Evolutionary conservation across 1,140 invertebrate species (phyloP), one percentile per base, ranked within the genome.

Genomic region (Eciton burchellii): DNA sequence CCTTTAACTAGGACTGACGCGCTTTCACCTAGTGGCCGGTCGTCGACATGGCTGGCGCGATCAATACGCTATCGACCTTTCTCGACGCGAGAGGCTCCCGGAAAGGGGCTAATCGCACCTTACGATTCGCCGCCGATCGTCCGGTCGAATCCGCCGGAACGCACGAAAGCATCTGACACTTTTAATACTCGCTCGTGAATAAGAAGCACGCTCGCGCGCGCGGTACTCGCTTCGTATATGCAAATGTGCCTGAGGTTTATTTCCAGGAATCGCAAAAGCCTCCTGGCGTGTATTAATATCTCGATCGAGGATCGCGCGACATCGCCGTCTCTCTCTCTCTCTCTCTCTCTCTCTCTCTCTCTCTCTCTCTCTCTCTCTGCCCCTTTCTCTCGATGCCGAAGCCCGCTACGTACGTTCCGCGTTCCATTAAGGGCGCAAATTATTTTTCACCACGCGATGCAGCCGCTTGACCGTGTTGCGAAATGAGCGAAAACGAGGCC

Each of bases 401-500:
- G 73, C 73, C 24, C 29, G 26, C 9, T 65, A 62, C 43, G 47
- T 54, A 60, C 60, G 66, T 77, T 57, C 79, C 65, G 81, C 74
- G 74, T 79, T 79, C 24, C 63, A 70, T 43, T 60, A 84, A 85
- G 83, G 54, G 77, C 49, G 76, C 62, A 68, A 87, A 89, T 85
- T 88, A 84, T 89, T 84, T 90, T 74, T 60, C 77, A 73, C 83
- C 76, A 84, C 86, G 86, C 83, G 87, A 88, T 77, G 85, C 77
- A 59, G 35, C 73, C 49, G 79, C 83, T 85, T 88, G 76, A 89
- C 82, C 81, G 76, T 87, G 84, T 87, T 88, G 89, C 82, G 88
- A 85, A 88, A 86, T 77, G 82, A 86, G 47, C 84, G 88, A 88
- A 91, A 91, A 90, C 86, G 89, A 85, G 85, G 77, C 82, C 89